phyloP scores from a whole-genome alignment of 1,140 invertebrate species.

The Nymphalis io region DNA sequence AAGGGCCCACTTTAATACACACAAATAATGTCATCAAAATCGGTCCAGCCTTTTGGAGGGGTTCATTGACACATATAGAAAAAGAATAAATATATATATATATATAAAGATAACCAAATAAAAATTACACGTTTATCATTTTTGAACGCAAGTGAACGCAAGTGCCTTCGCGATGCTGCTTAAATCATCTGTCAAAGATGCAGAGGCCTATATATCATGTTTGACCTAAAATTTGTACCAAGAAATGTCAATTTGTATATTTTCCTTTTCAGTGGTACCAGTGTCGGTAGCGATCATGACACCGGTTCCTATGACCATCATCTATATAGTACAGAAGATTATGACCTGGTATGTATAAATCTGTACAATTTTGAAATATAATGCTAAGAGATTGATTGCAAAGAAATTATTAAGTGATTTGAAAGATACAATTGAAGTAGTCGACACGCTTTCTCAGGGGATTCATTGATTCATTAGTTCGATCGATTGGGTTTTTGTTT shows the following conservation, averaged over 20 bases:
- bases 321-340: slow-evolving; percentile 82
- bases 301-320: slow-evolving; percentile 88
- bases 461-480: neutral
- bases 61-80: no score
- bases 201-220: neutral
- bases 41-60: no score
- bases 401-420: no score
- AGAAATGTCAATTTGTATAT: neutral
- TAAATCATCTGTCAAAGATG: no score
- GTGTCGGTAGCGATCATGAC: slow-evolving; percentile 96
- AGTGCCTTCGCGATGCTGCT: no score
- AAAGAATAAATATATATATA: no score
- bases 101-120: no score
- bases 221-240: neutral
- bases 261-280: slow-evolving; percentile 85
- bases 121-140: no score
- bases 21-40: no score
- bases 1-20: no score
- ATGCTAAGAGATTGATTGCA: no score
- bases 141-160: no score
- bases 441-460: slow-evolving; percentile 2
- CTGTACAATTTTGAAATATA: slow-evolving; percentile 4
- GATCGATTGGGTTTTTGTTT: neutral
- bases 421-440: neutral
- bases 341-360: slow-evolving; percentile 69